phyloP scores from a whole-genome alignment of 2,888 invertebrate genomes.

The Drosophila multiciliata region DNA sequence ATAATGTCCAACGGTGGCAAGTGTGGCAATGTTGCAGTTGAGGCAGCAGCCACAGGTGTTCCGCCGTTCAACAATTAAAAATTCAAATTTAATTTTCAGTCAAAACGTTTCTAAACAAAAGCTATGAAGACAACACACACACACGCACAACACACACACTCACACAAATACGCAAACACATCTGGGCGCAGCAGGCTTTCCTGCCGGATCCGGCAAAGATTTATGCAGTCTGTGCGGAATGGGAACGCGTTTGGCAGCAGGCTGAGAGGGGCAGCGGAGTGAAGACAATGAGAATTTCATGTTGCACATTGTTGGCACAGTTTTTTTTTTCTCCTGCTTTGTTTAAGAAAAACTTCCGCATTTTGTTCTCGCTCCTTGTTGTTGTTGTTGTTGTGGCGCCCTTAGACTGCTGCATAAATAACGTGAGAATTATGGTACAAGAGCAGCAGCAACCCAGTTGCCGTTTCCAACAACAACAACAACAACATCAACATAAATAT shows the following conservation, averaged over 20 bases:
- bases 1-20: background rate
- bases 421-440: constrained; percentile 76
- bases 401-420: constrained; percentile 67
- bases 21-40: background rate
- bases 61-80: constrained; percentile 60
- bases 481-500: constrained; percentile 62
- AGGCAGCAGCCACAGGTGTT: constrained; percentile 49
- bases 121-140: constrained; percentile 47
- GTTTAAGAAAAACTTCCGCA: constrained; percentile 70
- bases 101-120: constrained; percentile 75
- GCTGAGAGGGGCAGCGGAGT: background rate
- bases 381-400: constrained; percentile 47
- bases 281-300: constrained; percentile 58
- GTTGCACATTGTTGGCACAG: constrained; percentile 76
- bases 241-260: constrained; percentile 34
- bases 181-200: constrained; percentile 55
- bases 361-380: constrained; percentile 49
- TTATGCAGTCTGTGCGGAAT: constrained; percentile 64
- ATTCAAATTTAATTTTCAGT: constrained; percentile 70
- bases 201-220: constrained; percentile 54
- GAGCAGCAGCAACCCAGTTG: constrained; percentile 37
- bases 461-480: constrained; percentile 36
- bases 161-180: constrained; percentile 28
- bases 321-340: constrained; percentile 13
- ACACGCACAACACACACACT: background rate